Evolutionary conservation across 1,140 invertebrate species (phyloP).

Genomic region (fruit fly (Drosophila melanogaster)): DNA sequence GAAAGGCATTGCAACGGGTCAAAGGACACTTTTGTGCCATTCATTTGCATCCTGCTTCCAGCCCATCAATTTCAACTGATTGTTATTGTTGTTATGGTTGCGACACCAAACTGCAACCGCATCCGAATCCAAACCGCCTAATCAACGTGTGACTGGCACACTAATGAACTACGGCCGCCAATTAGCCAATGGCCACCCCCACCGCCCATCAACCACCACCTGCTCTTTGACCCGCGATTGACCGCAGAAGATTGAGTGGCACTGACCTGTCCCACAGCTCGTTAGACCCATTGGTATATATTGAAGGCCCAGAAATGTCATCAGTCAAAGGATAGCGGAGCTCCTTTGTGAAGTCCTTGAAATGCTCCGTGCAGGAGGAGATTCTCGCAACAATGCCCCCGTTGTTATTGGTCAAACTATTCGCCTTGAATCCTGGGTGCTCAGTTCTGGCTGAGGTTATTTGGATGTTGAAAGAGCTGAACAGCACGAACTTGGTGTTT

Average conservation of each 20-base stretch:
- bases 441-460: neutral
- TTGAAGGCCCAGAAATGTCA: conserved; percentile 23
- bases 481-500: neutral
- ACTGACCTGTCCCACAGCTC: neutral
- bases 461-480: too few species aligned
- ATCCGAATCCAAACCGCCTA: conserved; percentile 47
- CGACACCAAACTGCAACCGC: conserved; percentile 59
- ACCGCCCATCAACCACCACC: conserved; percentile 5
- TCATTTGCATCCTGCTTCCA: conserved; percentile 17
- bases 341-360: conserved; percentile 10
- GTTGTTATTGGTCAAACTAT: neutral
- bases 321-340: conserved; percentile 11
- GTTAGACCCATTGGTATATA: neutral
- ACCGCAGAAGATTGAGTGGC: conserved; percentile 16
- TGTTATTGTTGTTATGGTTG: conserved; percentile 48
- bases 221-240: conserved; percentile 16
- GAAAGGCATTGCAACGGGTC: conserved; percentile 11
- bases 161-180: conserved; percentile 61
- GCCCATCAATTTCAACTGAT: conserved; percentile 30
- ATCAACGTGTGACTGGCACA: conserved; percentile 46
- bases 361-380: neutral
- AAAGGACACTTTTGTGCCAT: conserved; percentile 14
- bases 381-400: neutral
- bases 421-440: neutral
- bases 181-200: conserved; percentile 43